These are phyloP conservation scores for Calameuta pallipes DNA, from an alignment of 2,888 invertebrate genomes.

Conservation along the genomic window DNA sequence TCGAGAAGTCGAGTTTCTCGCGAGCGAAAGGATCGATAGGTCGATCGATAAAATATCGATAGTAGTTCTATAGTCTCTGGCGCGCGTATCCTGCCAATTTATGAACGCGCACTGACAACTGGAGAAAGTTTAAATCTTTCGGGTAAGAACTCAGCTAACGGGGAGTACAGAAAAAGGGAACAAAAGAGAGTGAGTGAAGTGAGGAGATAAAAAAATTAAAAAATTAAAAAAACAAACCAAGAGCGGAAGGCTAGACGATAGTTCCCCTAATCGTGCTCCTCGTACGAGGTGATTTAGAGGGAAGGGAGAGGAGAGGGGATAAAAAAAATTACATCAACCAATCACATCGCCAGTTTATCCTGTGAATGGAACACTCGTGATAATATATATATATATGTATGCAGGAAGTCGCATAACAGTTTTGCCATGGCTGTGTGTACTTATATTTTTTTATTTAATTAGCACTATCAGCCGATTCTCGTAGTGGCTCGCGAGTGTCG, in stretches of 20 bases:
- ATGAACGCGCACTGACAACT: background rate
- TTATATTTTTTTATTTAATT: constrained; percentile 44
- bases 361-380: constrained; percentile 10
- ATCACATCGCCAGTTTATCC: background rate
- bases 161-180: background rate
- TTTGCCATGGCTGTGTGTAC: constrained; percentile 12
- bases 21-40: background rate
- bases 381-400: background rate
- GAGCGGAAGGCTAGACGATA: background rate
- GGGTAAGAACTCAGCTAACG: background rate
- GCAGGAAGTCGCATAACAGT: constrained; percentile 37
- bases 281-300: background rate
- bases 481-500: background rate
- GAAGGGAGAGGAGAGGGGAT: background rate
- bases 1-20: background rate
- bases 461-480: constrained; percentile 30
- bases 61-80: background rate
- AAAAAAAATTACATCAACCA: background rate
- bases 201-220: background rate
- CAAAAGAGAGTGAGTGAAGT: background rate
- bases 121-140: background rate
- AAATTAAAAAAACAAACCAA: background rate
- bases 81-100: background rate
- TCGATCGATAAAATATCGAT: background rate
- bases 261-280: background rate